Evolutionary conservation across 92 coral and sea anemone genomes (phyloP).

Genomic region (Siderastrea siderea): DNA sequence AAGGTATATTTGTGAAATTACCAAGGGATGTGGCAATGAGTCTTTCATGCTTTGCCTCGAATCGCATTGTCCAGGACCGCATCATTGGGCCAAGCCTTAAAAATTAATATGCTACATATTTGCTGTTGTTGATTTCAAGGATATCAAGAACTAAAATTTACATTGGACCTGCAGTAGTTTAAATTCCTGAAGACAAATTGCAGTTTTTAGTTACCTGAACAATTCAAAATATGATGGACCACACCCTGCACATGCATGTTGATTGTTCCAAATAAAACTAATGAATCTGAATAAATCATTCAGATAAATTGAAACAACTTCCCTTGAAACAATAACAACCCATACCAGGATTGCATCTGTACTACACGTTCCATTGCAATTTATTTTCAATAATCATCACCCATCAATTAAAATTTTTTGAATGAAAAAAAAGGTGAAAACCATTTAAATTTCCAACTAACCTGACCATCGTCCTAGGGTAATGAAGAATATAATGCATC

Average conservation of each 20-base stretch:
- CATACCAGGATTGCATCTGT: not conserved
- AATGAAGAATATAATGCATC: constrained; percentile 75
- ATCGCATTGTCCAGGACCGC: constrained; percentile 75
- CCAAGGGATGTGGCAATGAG: constrained; percentile 61
- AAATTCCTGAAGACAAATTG: constrained; percentile 3
- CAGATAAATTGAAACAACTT: constrained; percentile 3
- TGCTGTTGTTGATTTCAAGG: constrained; percentile 8
- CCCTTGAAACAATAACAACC: constrained; percentile 26
- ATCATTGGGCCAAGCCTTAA: constrained; percentile 72
- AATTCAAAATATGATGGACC: not conserved
- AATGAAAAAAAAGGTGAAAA: not conserved
- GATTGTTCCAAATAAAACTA: constrained; percentile 1
- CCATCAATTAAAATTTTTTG: not conserved
- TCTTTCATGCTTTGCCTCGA: constrained; percentile 74
- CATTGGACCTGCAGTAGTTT: not conserved
- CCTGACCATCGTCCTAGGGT: constrained; percentile 72
- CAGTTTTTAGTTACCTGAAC: not conserved
- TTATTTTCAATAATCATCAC: constrained; percentile 5
- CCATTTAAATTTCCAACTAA: constrained; percentile 19
- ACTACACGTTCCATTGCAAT: not conserved
- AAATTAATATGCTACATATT: not conserved
- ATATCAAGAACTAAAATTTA: not conserved
- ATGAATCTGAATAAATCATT: constrained; percentile 3
- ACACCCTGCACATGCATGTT: not conserved
- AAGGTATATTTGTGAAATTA: constrained; percentile 68